Base-by-base conservation (phyloP, 2,888 invertebrate species). In the Epinotia demarniana region DNA sequence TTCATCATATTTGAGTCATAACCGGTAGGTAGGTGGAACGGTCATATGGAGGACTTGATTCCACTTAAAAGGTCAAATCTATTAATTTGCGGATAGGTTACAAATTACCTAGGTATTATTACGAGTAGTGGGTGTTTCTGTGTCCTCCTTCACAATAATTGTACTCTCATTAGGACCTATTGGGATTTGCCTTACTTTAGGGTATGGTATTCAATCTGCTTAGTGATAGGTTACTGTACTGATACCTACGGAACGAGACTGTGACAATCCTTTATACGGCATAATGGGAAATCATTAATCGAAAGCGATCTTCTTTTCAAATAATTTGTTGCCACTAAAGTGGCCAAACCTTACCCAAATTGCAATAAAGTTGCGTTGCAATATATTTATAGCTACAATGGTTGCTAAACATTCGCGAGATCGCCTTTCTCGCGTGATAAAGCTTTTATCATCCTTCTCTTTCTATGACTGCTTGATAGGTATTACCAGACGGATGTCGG, bases 61-160 rank as follows among this genome's bases (percentile, higher is more conserved):
- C 60, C 69, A 69, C 57, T 69, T 69, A 46, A 60, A 69, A 69
- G 69, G 69, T 60, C 69, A 46, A 60, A 69, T 69, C 43, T 58
- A 69, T 46, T 60, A 39, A 58, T 68, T 68, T 57, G 43, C 23
- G 68, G 68, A 68, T 68, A 43, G 69, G 58, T 69, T 60, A 60
- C 43, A 58, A 27, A 43, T 46, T 66, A 66, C 53, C 66, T 53
- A 58, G 69, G 61, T 61, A 61, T 19, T 16, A 19, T 53, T 49
- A 49, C 49, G 16, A 16, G 16, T 16, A 53, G n/a, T 53, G n/a
- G 13, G 16, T 49, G 16, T 16, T 12, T 53, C n/a, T 27, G 3
- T 27, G 18, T 27, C n/a, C 11, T 27, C n/a, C 27, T 53, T 4
- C 12, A 27, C n/a, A 27, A 53, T 53, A 53, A n/a, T 53, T 1